phyloP scores from a whole-genome alignment of 2,113 vertebrate genomes.

The Scatophagus argus region DNA sequence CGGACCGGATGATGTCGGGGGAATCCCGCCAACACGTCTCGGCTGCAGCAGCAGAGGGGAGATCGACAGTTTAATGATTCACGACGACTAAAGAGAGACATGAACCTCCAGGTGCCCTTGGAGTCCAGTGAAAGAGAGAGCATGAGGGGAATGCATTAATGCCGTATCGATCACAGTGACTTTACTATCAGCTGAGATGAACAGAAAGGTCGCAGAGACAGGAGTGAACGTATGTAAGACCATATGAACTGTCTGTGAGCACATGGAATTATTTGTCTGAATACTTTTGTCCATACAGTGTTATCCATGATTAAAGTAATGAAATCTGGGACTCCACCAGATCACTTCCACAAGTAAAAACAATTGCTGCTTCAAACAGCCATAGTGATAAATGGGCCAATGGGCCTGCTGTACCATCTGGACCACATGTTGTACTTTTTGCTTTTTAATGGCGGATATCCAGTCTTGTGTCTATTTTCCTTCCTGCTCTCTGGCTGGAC shows the following conservation, averaged over 20 bases:
- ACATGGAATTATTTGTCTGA: not conserved
- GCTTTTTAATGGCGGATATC: not conserved
- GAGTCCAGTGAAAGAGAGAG: conserved; percentile 40
- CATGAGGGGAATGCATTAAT: conserved; percentile 47
- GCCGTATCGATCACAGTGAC: conserved; percentile 63
- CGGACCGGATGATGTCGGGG: not conserved
- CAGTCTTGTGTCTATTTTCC: not conserved
- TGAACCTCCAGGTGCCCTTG: conserved; percentile 64
- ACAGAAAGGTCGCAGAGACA: conserved; percentile 21
- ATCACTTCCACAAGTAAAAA: no score
- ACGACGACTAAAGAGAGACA: conserved; percentile 44
- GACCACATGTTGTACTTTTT: conserved; percentile 2
- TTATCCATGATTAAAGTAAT: no score
- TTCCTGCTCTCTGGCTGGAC: not conserved
- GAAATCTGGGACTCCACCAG: no score
- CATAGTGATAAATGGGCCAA: no score
- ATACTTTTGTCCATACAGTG: no score
- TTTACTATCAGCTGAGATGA: conserved; percentile 63
- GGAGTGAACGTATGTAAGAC: not conserved
- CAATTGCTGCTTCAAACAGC: no score
- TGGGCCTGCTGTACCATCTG: no score
- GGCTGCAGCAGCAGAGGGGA: conserved; percentile 3
- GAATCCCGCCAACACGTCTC: conserved; percentile 1
- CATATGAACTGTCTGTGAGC: no score
- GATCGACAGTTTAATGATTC: conserved; percentile 54